These are phyloP conservation scores for Oncorhynchus tshawytscha DNA, from an alignment of 2,113 vertebrate species.

Conservation along the genomic window DNA sequence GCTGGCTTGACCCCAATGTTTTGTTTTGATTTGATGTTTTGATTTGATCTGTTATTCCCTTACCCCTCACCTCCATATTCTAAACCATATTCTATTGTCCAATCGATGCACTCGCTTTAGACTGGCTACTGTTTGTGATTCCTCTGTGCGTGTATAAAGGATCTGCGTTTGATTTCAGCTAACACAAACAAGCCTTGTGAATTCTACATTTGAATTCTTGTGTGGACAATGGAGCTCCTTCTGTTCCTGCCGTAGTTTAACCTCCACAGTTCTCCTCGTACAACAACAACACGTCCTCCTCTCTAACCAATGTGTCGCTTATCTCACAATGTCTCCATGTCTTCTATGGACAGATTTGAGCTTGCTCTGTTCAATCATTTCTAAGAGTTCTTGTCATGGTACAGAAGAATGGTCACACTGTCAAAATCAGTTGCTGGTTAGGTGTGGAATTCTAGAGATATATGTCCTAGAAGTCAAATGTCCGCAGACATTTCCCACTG, in stretches of 20 bases:
- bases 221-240: conserved; percentile 4
- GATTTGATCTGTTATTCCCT: background rate
- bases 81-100: background rate
- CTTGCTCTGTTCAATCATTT: background rate
- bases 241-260: conserved; percentile 22
- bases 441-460: background rate
- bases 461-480: background rate
- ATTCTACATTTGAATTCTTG: conserved; percentile 18
- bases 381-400: background rate
- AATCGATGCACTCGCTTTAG: background rate
- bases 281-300: conserved; percentile 1
- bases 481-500: background rate
- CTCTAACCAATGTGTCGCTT: conserved; percentile 17
- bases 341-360: background rate
- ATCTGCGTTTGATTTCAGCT: background rate
- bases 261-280: conserved; percentile 10
- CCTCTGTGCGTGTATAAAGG: background rate
- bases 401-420: too few relatives aligned
- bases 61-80: background rate
- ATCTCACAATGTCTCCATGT: conserved; percentile 4
- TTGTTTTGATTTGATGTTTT: too few relatives aligned
- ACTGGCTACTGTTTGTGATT: background rate
- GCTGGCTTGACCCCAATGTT: too few relatives aligned
- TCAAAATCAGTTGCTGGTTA: too few relatives aligned
- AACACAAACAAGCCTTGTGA: conserved; percentile 29